Conservation (phyloP, 1,140 invertebrate species). For the Aphidius ervi region DNA sequence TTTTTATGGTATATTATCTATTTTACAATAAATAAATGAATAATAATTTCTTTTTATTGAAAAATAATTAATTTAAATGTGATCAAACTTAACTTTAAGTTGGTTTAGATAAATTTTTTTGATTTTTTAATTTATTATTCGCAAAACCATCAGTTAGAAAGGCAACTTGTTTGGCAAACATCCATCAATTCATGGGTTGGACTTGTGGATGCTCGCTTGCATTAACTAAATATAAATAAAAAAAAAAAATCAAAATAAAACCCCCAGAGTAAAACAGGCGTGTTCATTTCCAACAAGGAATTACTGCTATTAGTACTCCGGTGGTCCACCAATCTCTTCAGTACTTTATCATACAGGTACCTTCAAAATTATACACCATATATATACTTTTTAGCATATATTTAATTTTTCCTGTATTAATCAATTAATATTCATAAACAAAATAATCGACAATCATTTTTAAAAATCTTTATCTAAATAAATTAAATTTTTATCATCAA, state of each 20-base stretch:
- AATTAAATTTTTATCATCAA: not conserved
- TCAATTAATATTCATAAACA: no score
- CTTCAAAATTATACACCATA: slow-evolving; percentile 14
- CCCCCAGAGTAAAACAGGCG: slow-evolving; percentile 31
- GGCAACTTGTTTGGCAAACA: slow-evolving; percentile 42
- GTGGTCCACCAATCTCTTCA: slow-evolving; percentile 48
- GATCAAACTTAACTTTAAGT: slow-evolving; percentile 21
- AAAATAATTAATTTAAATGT: slow-evolving; percentile 12
- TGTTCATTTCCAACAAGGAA: slow-evolving; percentile 48
- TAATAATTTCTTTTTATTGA: not conserved
- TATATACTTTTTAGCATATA: not conserved
- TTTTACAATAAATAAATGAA: not conserved
- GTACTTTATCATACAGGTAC: slow-evolving; percentile 38
- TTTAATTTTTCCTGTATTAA: not conserved
- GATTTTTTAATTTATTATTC: not conserved
- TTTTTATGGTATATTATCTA: not conserved
- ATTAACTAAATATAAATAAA: slow-evolving; percentile 4
- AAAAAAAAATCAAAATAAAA: slow-evolving; percentile 14
- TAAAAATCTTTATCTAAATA: no score
- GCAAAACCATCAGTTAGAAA: slow-evolving; percentile 22
- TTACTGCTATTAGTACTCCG: slow-evolving; percentile 53
- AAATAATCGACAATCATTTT: no score
- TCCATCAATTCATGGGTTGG: slow-evolving; percentile 43
- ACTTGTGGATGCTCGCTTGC: slow-evolving; percentile 5
- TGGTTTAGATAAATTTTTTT: slow-evolving; percentile 1